Conservation (phyloP, 2,797 vertebrate genomes). For the Nannoperca australis region DNA sequence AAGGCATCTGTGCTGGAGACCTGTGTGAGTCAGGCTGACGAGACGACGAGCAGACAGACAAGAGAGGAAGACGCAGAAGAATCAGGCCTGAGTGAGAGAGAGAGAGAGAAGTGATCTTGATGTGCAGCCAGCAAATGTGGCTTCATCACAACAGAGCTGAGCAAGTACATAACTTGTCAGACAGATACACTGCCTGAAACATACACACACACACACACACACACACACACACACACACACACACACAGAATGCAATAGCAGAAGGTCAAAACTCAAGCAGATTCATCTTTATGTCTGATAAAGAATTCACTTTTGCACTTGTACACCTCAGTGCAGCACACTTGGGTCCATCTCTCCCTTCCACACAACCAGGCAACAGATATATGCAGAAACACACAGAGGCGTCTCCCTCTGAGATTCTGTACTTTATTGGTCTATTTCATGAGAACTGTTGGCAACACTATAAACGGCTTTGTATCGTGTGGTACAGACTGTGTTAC, state of each 20-base stretch:
- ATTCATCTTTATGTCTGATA: neutral
- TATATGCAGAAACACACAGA: constrained; percentile 2
- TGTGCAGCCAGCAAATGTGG: constrained; percentile 74
- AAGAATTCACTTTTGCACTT: constrained; percentile 10
- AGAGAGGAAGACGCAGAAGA: constrained; percentile 37
- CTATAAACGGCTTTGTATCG: constrained; percentile 31
- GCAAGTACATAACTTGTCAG: constrained; percentile 55
- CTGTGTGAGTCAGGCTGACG: constrained; percentile 70
- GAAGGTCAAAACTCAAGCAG: constrained; percentile 32
- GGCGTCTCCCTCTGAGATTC: neutral
- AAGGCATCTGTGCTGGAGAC: constrained; percentile 79
- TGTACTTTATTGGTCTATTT: constrained; percentile 7
- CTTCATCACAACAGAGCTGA: constrained; percentile 47
- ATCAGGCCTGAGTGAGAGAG: constrained; percentile 34
- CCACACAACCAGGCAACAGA: neutral
- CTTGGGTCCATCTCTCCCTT: neutral
- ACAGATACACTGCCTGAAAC: constrained; percentile 36
- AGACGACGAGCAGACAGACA: constrained; percentile 60
- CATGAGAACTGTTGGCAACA: constrained; percentile 25
- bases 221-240: neutral
- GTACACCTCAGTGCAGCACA: constrained; percentile 1
- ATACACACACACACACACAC: constrained; percentile 4
- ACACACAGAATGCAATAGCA: constrained; percentile 6
- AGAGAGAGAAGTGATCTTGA: constrained; percentile 68
- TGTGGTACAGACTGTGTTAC: constrained; percentile 8